Evolutionary conservation across 2,113 vertebrate genomes (phyloP), one percentile per base, ranked within the genome.

Genomic region (Neotragus pygmaeus): DNA sequence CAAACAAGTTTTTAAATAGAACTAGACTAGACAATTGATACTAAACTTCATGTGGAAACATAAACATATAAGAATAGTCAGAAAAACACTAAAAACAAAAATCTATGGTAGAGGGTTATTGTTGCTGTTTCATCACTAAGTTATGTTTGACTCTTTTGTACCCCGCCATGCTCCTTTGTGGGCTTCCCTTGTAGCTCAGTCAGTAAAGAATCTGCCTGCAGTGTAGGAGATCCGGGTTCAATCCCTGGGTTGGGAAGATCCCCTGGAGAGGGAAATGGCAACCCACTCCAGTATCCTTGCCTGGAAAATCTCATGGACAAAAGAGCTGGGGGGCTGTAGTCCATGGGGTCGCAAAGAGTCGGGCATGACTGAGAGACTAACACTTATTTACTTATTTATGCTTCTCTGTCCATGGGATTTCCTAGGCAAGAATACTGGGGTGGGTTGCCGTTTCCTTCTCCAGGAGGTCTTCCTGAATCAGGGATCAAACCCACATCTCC

Each of bases 31-130:
- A 43, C 43, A 88, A 51, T 45, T 36, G 47, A 91, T 82, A 90
- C 17, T 92, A 75, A 57, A 77, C 47, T 96, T n/a, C n/a, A 78
- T 45, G 15, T 84, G n/a, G 12, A 89, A 95, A 95, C 51, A 27
- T 39, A 78, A 93, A 64, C 27, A 73, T 13, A 1, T 14, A 55
- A 47, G 66, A 84, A 89, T 55, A 77, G 23, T 84, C 13, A 85
- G 45, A 33, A 47, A 88, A 92, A 82, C 60, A 77, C 43, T 73
- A n/a, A 82, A 88, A 73, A 62, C 1, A 23, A 82, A 88, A 83
- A 88, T 13, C 49, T 53, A n/a, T 57, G 10, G 60, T 25, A 23
- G 45, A 87, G 7, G 10, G 3, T 27, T 75, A 75, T 75, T 75
- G 70, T 14, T 73, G 19, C 21, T 70, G 23, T 75, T 43, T 27